Base-by-base conservation (phyloP, 2,797 vertebrate genomes). In the Eupleurogrammus muticus region DNA sequence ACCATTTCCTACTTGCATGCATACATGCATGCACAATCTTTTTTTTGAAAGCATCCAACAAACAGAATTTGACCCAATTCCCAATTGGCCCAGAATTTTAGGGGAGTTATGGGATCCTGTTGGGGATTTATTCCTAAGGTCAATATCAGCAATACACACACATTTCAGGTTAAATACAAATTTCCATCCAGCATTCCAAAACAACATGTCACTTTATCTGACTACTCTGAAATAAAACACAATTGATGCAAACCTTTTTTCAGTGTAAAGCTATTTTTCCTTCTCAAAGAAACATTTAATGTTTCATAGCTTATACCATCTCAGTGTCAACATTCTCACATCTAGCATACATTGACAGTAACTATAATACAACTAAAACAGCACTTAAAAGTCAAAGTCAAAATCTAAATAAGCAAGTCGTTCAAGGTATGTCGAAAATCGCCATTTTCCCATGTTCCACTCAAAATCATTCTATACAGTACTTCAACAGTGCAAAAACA, bases 401-500 rank as follows among this genome's bases (percentile, higher is more conserved):
- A 83, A 60, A 79, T 65, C 52, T 70, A 84, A 77, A 74, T 60
- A 24, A 78, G 54, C 40, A 63, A 53, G 62, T 63, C 53, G 60
- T 34, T 74, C 60, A 36, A 64, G 14, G 13, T 65, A 76, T 75
- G 70, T 44, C 77, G 17, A 20, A 28, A 47, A 55, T 24, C 36
- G 69, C 79, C 70, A 70, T 28, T 38, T 70, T 71, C 35, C 56
- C 68, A 61, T 57, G 47, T 75, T 76, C 64, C 63, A 70, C 79
- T 74, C 70, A 13, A 23, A 13, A 59, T 71, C 50, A 12, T 46
- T 77, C 64, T 72, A 19, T 89, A 92, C 88, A 92, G 88, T 90
- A 92, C 92, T 83, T 87, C 9, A 84, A 87, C 86, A 92, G 90
- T 93, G 89, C 89, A 92, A 89, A 80, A 82, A 84, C 70, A 71